These are phyloP conservation scores for Butorides virescens DNA, from an alignment of 2,113 vertebrate genomes.

Conservation along the genomic window DNA sequence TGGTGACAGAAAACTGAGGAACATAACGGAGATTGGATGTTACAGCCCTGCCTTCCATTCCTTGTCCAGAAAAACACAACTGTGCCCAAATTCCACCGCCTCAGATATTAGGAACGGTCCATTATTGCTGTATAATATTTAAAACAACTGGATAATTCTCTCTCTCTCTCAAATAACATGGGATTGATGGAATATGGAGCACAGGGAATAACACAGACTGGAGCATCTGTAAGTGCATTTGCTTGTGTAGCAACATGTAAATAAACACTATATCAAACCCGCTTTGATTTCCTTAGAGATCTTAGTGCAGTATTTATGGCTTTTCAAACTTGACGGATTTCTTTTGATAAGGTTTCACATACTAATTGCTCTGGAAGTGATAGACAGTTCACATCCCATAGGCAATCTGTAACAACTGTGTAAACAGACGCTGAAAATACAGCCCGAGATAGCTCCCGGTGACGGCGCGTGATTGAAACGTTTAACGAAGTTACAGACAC, in stretches of 20 bases:
- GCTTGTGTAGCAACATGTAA: conserved; percentile 10
- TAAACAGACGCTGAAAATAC: conserved; percentile 53
- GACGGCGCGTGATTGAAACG: neutral
- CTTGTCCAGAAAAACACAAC: neutral
- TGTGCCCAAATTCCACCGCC: neutral
- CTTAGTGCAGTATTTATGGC: conserved; percentile 66
- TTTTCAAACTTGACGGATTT: conserved; percentile 55
- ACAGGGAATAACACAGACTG: neutral
- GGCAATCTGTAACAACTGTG: conserved; percentile 65
- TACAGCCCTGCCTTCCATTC: neutral
- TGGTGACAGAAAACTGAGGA: neutral
- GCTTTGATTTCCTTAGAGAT: conserved; percentile 66
- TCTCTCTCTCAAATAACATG: neutral
- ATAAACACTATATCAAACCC: neutral
- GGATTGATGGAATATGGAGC: neutral
- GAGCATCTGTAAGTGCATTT: conserved; percentile 25
- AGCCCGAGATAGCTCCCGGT: conserved; percentile 11
- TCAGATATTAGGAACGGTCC: fast-evolving
- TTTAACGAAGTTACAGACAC: neutral
- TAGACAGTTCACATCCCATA: conserved; percentile 61
- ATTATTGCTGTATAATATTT: neutral
- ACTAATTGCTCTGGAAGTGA: conserved; percentile 74
- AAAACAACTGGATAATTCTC: neutral
- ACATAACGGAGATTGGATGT: neutral
- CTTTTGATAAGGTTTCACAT: conserved; percentile 70